Conservation (phyloP, 1,140 invertebrate genomes). For the Globodera rostochiensis region DNA sequence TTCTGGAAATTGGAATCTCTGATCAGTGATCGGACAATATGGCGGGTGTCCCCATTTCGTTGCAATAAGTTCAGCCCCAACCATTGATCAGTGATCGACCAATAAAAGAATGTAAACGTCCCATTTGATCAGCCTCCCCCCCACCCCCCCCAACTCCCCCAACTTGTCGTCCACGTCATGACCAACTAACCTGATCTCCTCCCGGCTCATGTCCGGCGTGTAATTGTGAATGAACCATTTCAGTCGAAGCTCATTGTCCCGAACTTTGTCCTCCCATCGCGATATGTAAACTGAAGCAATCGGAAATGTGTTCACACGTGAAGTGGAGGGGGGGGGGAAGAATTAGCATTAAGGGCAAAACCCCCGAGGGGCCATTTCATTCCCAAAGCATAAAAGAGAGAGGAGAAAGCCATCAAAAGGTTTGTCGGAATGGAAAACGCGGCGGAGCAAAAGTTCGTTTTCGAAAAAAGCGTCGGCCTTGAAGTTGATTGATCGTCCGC, state of each 20-base stretch:
- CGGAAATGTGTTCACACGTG: not conserved
- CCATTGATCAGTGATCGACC: not conserved
- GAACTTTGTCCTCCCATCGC: conserved; percentile 57
- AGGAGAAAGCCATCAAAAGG: no score
- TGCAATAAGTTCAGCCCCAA: not conserved
- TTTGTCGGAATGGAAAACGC: no score
- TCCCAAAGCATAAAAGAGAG: not conserved
- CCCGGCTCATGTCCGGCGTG: conserved; percentile 23
- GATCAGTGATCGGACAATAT: not conserved
- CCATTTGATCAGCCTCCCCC: not conserved
- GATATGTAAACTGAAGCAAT: conserved; percentile 52
- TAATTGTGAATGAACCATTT: conserved; percentile 54
- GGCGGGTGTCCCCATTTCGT: no score
- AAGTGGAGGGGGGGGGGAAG: no score
- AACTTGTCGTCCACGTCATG: not conserved
- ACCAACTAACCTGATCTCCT: conserved; percentile 16
- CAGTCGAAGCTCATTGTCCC: conserved; percentile 45
- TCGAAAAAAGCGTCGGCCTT: not conserved
- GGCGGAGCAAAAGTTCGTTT: not conserved
- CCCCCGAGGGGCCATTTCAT: not conserved
- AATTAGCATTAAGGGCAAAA: not conserved
- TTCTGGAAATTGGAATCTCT: conserved; percentile 38
- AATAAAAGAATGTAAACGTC: not conserved
- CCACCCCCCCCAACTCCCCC: not conserved
- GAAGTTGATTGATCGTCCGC: not conserved